A percentile compares a stretch with the other conserved stretches of the same genome.
phyloP scores from a whole-genome alignment of 2,888 invertebrate species.

The Lochmaea capreae region DNA sequence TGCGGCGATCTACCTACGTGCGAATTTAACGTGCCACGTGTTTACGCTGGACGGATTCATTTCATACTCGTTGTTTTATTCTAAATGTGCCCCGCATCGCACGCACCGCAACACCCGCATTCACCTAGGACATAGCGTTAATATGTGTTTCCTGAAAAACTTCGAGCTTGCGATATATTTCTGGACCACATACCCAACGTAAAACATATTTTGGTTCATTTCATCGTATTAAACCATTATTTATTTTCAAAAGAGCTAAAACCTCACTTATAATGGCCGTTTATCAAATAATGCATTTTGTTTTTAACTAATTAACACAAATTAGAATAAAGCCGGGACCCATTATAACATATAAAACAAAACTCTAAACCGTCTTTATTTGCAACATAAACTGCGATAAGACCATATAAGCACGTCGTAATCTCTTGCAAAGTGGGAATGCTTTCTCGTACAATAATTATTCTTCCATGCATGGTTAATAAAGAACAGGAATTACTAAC shows the following conservation, averaged over 20 bases:
- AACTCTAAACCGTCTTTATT: slow-evolving; percentile 1
- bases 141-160: too few species aligned
- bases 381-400: slow-evolving; percentile 10
- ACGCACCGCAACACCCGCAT: too few species aligned
- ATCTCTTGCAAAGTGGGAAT: slow-evolving; percentile 2
- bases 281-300: neutral
- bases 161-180: too few species aligned
- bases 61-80: too few species aligned
- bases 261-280: neutral
- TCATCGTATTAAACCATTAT: too few species aligned
- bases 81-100: too few species aligned
- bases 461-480: neutral
- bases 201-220: too few species aligned
- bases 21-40: too few species aligned
- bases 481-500: neutral
- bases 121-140: too few species aligned
- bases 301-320: neutral
- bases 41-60: too few species aligned
- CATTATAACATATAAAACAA: neutral
- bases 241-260: neutral
- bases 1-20: too few species aligned
- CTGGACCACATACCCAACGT: too few species aligned
- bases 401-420: neutral
- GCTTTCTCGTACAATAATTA: neutral
- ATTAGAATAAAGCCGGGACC: neutral